Evolutionary conservation across 1,140 invertebrate species (phyloP).

Genomic region (Scaptomyza hsui): DNA sequence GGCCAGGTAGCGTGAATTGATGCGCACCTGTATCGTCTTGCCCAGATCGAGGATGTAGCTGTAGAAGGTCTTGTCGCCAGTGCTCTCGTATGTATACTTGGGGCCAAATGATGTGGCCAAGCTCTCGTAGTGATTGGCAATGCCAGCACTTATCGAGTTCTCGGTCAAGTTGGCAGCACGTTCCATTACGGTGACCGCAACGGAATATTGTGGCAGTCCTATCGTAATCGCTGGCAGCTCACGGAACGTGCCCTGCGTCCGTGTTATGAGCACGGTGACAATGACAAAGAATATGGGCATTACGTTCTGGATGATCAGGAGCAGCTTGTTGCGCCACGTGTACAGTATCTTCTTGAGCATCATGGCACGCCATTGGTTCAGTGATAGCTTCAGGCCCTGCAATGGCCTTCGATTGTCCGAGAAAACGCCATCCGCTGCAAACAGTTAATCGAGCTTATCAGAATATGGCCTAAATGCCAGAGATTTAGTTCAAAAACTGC

Average conservation of each 20-base stretch:
- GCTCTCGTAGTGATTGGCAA: conserved; percentile 50
- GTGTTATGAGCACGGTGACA: conserved; percentile 85
- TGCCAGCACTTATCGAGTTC: not conserved
- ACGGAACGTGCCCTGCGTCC: conserved; percentile 38
- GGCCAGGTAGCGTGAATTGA: conserved; percentile 66
- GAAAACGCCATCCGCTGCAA: conserved; percentile 65
- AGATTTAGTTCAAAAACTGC: conserved; percentile 48
- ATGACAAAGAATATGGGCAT: conserved; percentile 87
- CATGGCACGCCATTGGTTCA: conserved; percentile 87
- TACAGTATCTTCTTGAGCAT: conserved; percentile 87
- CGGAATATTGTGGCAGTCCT: conserved; percentile 55
- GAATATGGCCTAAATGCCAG: conserved; percentile 7
- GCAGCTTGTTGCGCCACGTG: conserved; percentile 85
- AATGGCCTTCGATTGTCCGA: conserved; percentile 50
- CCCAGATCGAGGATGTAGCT: conserved; percentile 59
- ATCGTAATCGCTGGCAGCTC: conserved; percentile 57
- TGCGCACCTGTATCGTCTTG: conserved; percentile 50
- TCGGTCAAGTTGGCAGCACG: not conserved
- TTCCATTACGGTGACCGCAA: conserved; percentile 63
- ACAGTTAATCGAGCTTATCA: conserved; percentile 58
- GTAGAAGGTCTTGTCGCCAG: conserved; percentile 2
- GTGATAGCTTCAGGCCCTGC: conserved; percentile 48
- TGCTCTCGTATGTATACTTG: conserved; percentile 36
- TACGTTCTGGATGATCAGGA: conserved; percentile 86
- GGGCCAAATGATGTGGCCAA: conserved; percentile 48